Conservation (phyloP, 2,113 vertebrate genomes). For the Thunnus maccoyii region DNA sequence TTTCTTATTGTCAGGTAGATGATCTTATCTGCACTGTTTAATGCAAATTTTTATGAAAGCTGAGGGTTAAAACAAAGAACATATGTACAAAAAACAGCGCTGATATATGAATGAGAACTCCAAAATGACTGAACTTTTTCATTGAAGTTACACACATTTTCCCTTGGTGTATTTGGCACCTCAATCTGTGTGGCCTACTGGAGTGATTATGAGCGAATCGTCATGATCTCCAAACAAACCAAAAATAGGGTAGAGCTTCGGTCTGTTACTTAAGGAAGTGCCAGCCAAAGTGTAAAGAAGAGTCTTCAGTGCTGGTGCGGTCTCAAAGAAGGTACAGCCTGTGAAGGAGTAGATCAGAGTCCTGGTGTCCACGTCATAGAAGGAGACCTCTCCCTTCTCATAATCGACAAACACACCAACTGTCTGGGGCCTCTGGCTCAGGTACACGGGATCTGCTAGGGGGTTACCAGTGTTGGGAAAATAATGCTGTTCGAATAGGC, state of each 20-base stretch:
- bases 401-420: constrained; percentile 66
- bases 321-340: constrained; percentile 46
- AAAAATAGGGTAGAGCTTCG: constrained; percentile 55
- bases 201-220: constrained; percentile 17
- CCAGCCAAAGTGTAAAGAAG: constrained; percentile 4
- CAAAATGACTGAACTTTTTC: not conserved
- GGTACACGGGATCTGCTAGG: fast-evolving
- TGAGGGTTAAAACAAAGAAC: no score
- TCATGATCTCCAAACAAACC: not conserved
- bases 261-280: not conserved
- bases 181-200: not conserved
- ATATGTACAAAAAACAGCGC: not conserved
- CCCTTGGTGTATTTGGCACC: not conserved
- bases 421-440: not conserved
- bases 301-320: not conserved
- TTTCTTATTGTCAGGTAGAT: no score
- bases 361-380: constrained; percentile 41
- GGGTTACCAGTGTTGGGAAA: fast-evolving
- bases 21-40: no score
- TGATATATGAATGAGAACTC: not conserved
- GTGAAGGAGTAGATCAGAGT: constrained; percentile 33
- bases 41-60: no score
- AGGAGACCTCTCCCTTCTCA: constrained; percentile 52
- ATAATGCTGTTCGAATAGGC: fast-evolving
- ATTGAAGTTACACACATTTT: not conserved